Percentiles rank a stretch among this genome's conserved stretches.
Conservation (phyloP, 2,113 vertebrate genomes). For the Rallus limicola region DNA sequence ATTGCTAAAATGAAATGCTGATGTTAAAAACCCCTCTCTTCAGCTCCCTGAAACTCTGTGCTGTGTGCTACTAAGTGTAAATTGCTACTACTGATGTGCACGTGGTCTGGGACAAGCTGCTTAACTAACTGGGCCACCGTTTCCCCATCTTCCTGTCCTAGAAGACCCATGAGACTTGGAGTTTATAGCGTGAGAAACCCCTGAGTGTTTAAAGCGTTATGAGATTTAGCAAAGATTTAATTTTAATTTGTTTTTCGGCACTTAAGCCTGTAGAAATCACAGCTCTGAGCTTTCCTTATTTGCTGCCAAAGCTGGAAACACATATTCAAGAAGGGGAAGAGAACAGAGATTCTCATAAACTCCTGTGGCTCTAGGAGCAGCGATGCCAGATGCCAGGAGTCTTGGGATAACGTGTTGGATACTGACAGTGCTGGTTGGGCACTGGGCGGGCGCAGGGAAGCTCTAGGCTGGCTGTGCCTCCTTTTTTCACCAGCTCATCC, state of each 20-base stretch:
- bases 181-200: neutral
- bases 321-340: neutral
- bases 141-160: neutral
- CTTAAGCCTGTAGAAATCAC: neutral
- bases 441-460: neutral
- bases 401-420: neutral
- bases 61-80: neutral
- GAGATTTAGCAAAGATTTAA: neutral
- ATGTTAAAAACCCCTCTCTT: neutral
- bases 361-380: neutral
- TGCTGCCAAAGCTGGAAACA: neutral
- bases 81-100: neutral
- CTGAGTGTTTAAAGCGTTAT: neutral
- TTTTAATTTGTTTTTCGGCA: neutral
- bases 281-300: neutral
- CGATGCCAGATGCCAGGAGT: neutral
- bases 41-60: neutral
- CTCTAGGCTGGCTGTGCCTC: neutral
- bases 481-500: neutral
- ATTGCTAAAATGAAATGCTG: neutral
- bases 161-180: neutral
- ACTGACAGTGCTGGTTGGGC: neutral
- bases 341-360: neutral
- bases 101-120: neutral
- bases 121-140: neutral